Evolutionary conservation across 2,113 vertebrate genomes (phyloP).

Genomic region (Elanus axillaris): DNA sequence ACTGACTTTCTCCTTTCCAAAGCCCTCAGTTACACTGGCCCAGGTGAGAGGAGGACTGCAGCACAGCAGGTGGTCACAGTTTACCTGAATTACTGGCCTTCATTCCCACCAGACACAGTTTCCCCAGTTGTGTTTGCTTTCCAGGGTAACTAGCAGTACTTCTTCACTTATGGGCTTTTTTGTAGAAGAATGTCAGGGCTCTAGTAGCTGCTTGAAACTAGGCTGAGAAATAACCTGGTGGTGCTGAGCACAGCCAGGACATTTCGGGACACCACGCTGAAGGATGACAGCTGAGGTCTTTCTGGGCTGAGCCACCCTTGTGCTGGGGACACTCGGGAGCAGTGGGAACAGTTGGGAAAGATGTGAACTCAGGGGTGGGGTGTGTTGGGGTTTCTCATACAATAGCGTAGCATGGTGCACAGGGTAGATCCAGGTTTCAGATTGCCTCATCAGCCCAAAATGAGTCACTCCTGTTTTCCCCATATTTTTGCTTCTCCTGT

Average conservation of each 20-base stretch:
- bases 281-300: neutral
- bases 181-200: neutral
- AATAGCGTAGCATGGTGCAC: neutral
- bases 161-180: neutral
- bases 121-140: neutral
- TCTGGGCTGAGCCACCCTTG: neutral
- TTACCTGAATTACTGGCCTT: neutral
- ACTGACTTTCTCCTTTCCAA: neutral
- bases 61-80: neutral
- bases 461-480: neutral
- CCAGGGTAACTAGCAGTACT: neutral
- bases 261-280: neutral
- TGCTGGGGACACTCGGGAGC: neutral
- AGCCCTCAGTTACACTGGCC: neutral
- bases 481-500: neutral
- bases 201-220: neutral
- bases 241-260: neutral
- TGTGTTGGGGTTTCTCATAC: neutral
- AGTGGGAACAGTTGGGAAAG: neutral
- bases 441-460: neutral
- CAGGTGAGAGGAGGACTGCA: neutral
- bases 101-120: neutral
- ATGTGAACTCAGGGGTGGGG: fast-evolving
- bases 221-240: neutral
- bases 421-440: neutral